Base-by-base conservation (phyloP, 2,797 vertebrate genomes). In the Tokudaia muenninki region DNA sequence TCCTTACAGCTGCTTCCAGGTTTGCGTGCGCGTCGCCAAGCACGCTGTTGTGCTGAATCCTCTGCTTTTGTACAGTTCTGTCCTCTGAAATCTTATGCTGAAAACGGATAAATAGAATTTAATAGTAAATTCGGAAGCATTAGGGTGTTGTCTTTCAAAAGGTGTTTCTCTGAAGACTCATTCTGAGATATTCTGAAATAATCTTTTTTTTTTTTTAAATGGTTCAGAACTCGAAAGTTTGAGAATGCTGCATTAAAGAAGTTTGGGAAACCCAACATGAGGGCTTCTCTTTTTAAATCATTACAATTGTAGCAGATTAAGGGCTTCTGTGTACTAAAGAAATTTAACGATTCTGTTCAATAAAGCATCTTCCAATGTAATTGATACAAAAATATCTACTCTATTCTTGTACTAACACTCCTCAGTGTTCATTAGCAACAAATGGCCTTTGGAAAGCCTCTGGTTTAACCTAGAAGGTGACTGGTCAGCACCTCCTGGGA, bases 71-170 rank as follows among this genome's bases (percentile, higher is more conserved):
- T 44, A 6, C 21, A 5, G 26, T 80, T 81, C n/a, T 84, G 95
- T 80, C 10, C 80, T 52, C 57, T 78, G 47, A 63, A 70, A 92
- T 61, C 83, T 92, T 52, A 79, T 41, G 63, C 29, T 34, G 34
- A 52, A 90, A 90, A 47, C 31, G 70, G 9, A 74, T 59, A 63
- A 70, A 81, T 63, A 59, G 34, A 84, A 95, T 86, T 91, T 61
- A 77, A 86, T 94, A 96, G 61, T 75, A 92, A 77, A 81, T n/a
- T 37, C 55, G 14, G 21, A n/a, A 34, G 57, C 24, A 12, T 52
- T 86, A 75, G 44, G 44, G 50, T 82, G 52, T 57, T 79, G 59
- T 88, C 91, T 92, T 88, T 67, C 16, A 57, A 61, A 55, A 83
- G 29, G 2, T 50, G 1, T 82, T 92, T 83, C 84, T 82, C 50